Conservation (phyloP, 1,140 invertebrate genomes). For the Ips typographus region DNA sequence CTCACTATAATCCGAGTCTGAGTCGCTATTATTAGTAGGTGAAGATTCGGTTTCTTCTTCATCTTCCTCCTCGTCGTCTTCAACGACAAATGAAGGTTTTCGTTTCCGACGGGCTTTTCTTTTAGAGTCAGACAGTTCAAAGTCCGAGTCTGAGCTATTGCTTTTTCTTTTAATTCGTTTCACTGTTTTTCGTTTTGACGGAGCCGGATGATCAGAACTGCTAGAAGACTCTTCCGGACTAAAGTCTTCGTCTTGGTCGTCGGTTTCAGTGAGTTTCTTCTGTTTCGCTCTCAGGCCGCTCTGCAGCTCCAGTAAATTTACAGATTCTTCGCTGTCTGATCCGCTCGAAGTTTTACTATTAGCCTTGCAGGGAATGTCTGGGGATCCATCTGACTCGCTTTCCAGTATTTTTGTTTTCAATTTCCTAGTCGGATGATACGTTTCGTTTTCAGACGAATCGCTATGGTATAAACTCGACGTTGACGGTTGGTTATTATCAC, state of each 20-base stretch:
- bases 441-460: neutral
- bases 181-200: neutral
- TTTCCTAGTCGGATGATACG: neutral
- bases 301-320: neutral
- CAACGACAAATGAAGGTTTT: slow-evolving; percentile 12
- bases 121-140: slow-evolving; percentile 9
- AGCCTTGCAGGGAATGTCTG: neutral
- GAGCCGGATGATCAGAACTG: slow-evolving; percentile 1
- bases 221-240: slow-evolving; percentile 6
- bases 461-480: neutral
- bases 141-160: slow-evolving; percentile 13
- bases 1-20: slow-evolving; percentile 8
- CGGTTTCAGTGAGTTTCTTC: neutral
- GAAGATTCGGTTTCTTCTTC: neutral
- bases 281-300: slow-evolving; percentile 1
- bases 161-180: slow-evolving; percentile 7
- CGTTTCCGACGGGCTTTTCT: neutral
- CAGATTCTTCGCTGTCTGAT: slow-evolving; percentile 21
- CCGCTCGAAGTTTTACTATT: slow-evolving; percentile 5
- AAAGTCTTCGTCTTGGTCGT: slow-evolving; percentile 15
- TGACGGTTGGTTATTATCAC: slow-evolving; percentile 12
- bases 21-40: slow-evolving; percentile 8
- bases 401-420: neutral
- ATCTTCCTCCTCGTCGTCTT: slow-evolving; percentile 21
- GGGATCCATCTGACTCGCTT: neutral